A percentile compares a stretch with the other conserved stretches of the same genome.
Evolutionary conservation across 2,888 invertebrate species (phyloP).

Genomic region (Perithous albicinctus): DNA sequence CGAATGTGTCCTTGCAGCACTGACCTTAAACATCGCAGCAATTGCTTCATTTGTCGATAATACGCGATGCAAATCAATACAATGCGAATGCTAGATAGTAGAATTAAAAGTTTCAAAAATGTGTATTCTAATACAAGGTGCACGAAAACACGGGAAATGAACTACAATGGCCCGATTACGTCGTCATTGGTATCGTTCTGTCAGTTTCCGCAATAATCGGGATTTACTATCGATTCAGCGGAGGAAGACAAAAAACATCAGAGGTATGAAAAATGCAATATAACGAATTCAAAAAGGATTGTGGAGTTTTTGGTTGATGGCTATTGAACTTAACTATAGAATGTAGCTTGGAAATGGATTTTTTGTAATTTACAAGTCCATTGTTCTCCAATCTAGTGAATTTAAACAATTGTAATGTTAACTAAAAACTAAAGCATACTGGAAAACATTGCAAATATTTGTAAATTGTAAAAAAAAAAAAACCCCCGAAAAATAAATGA

Average conservation of each 20-base stretch:
- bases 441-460: no score
- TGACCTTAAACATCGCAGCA: not conserved
- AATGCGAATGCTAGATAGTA: not conserved
- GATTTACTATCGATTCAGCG: constrained; percentile 93
- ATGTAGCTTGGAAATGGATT: no score
- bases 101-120: not conserved
- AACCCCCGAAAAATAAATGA: no score
- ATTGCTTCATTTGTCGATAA: not conserved
- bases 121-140: constrained; percentile 35
- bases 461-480: no score
- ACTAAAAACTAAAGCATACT: no score
- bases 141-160: constrained; percentile 39
- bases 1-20: not conserved
- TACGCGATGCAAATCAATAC: not conserved
- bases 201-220: constrained; percentile 92
- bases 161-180: constrained; percentile 88
- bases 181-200: constrained; percentile 90
- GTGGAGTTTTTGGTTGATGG: no score
- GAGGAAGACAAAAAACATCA: constrained; percentile 93
- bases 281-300: no score
- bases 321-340: no score
- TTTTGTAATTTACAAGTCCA: no score
- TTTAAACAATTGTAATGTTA: no score
- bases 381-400: no score
- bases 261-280: constrained; percentile 86